A percentile compares a stretch with the other conserved stretches of the same genome.
phyloP scores from a whole-genome alignment of 2,888 invertebrate genomes.

The Crocallis elinguaria region DNA sequence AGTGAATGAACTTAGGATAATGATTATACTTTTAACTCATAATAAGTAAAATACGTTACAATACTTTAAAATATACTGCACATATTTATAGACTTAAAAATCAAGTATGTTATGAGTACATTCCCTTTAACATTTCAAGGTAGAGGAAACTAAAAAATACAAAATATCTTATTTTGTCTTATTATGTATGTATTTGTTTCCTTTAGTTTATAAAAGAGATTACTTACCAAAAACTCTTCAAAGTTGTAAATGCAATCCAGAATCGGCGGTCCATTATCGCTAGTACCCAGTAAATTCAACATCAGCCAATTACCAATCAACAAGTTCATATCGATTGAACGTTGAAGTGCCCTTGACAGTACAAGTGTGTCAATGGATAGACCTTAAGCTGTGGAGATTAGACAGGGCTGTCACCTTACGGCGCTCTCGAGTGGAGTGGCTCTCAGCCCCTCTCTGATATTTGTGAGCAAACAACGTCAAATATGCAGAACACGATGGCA shows the following conservation, averaged over 20 bases:
- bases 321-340: constrained; percentile 37
- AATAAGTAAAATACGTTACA: no score
- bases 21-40: no score
- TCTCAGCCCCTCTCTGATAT: constrained; percentile 56
- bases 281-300: not conserved
- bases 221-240: no score
- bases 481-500: constrained; percentile 62
- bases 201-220: no score
- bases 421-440: constrained; percentile 73
- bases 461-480: constrained; percentile 71
- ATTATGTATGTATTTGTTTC: no score
- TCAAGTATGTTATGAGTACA: no score
- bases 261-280: not conserved
- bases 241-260: not conserved
- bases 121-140: no score
- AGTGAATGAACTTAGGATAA: no score
- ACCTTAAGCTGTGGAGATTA: constrained; percentile 71
- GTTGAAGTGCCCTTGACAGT: constrained; percentile 36
- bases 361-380: constrained; percentile 61
- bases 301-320: constrained; percentile 32
- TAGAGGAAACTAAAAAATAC: no score
- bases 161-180: no score
- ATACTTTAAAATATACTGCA: no score
- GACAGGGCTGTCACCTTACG: constrained; percentile 73
- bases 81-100: no score